phyloP scores from a whole-genome alignment of 1,140 invertebrate genomes.

The Pseudomyrmex cubaensis region DNA sequence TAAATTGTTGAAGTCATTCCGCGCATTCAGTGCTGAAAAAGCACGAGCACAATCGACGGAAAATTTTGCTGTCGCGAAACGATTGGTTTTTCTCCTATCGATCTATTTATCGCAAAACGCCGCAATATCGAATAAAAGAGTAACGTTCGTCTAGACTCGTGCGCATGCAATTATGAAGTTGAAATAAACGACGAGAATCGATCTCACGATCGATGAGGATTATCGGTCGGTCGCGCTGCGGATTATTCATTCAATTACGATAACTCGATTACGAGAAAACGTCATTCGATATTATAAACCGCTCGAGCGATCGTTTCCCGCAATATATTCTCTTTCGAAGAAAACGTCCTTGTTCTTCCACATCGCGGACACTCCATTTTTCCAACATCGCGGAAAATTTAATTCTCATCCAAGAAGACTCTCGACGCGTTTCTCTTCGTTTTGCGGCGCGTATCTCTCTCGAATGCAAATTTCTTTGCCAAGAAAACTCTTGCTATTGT shows the following conservation, averaged over 20 bases:
- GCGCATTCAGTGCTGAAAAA: not conserved
- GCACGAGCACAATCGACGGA: not conserved
- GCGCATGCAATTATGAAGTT: conserved; percentile 19
- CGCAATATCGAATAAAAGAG: not conserved
- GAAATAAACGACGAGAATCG: not conserved
- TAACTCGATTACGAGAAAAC: conserved; percentile 29
- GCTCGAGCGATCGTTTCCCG: not conserved
- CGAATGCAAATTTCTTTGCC: too few relatives aligned
- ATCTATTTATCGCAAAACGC: not conserved
- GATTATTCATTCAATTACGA: conserved; percentile 34
- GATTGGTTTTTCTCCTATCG: not conserved
- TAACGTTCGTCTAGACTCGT: conserved; percentile 8
- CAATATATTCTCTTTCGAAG: conserved; percentile 14
- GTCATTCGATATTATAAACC: conserved; percentile 1
- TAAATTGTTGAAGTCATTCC: conserved; percentile 31
- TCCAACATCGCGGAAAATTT: too few relatives aligned
- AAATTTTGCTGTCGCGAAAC: conserved; percentile 9
- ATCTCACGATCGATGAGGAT: conserved; percentile 42
- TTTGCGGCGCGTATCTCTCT: too few relatives aligned
- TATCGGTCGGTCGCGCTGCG: conserved; percentile 28
- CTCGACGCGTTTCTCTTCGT: too few relatives aligned
- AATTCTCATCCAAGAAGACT: too few relatives aligned
- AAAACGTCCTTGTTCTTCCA: too few relatives aligned
- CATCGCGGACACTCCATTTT: too few relatives aligned
- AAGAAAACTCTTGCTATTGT: too few relatives aligned